Conservation (phyloP, 1,140 invertebrate genomes). For the Holotrichia oblita region DNA sequence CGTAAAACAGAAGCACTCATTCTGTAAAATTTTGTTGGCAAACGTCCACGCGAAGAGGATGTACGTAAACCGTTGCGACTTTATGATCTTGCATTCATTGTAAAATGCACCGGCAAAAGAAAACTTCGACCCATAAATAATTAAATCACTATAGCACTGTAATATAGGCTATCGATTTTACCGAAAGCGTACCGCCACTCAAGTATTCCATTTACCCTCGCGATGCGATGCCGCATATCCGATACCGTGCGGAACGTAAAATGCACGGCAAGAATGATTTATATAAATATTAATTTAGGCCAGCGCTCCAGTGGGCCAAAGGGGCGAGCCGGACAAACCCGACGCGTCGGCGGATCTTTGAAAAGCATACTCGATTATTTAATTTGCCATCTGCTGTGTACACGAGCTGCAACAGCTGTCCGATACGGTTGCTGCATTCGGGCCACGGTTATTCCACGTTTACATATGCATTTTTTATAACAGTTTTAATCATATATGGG, state of each 20-base stretch:
- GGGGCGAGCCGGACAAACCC: constrained; percentile 18
- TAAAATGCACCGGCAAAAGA: constrained; percentile 19
- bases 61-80: constrained; percentile 7
- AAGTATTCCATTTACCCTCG: constrained; percentile 31
- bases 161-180: constrained; percentile 34
- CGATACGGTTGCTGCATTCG: constrained; percentile 10
- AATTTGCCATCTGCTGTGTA: constrained; percentile 48
- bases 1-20: background rate
- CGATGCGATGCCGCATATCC: background rate
- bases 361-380: constrained; percentile 46
- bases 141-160: constrained; percentile 20
- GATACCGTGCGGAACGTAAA: constrained; percentile 9
- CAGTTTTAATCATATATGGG: constrained; percentile 17
- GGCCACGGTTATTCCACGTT: constrained; percentile 19
- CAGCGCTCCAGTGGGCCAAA: constrained; percentile 10
- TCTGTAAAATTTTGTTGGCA: background rate
- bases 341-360: constrained; percentile 30
- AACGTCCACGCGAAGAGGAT: background rate
- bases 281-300: constrained; percentile 45
- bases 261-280: constrained; percentile 42
- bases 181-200: background rate
- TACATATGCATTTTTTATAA: constrained; percentile 34
- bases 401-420: constrained; percentile 46
- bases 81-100: background rate
- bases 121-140: constrained; percentile 20